Evolutionary conservation across 2,888 invertebrate genomes (phyloP).

Genomic region (Timema podura): DNA sequence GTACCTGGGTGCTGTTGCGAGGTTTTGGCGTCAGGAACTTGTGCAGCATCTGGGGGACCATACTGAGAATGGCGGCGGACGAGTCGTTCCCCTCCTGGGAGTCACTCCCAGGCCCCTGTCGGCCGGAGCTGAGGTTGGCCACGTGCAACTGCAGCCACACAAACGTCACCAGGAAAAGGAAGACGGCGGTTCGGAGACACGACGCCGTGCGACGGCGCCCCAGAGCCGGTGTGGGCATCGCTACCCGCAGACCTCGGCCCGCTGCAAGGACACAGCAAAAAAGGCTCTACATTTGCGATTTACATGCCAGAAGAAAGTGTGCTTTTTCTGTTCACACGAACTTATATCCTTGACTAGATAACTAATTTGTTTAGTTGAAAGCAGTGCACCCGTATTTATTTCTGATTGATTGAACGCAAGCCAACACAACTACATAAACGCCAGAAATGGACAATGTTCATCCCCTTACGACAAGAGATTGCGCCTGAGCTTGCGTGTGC

Average conservation of each 20-base stretch:
- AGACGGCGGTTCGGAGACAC: constrained; percentile 46
- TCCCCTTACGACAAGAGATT: too few relatives aligned
- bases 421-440: too few relatives aligned
- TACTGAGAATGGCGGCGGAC: constrained; percentile 69
- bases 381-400: too few relatives aligned
- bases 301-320: too few relatives aligned
- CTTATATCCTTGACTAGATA: too few relatives aligned
- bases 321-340: too few relatives aligned
- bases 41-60: constrained; percentile 70
- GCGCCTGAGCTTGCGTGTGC: too few relatives aligned
- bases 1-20: constrained; percentile 51
- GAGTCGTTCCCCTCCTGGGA: constrained; percentile 57
- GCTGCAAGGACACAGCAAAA: constrained; percentile 15
- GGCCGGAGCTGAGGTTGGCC: constrained; percentile 47
- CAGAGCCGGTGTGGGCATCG: constrained; percentile 29
- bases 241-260: constrained; percentile 29
- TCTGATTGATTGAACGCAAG: too few relatives aligned
- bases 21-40: constrained; percentile 70
- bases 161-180: constrained; percentile 54
- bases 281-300: too few relatives aligned
- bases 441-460: too few relatives aligned
- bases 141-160: constrained; percentile 61
- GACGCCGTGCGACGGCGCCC: constrained; percentile 34
- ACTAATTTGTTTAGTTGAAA: too few relatives aligned
- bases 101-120: constrained; percentile 35